A percentile compares a stretch with the other conserved stretches of the same genome.
Conservation (phyloP, 2,888 invertebrate genomes). For the Helicoverpa assulta region DNA sequence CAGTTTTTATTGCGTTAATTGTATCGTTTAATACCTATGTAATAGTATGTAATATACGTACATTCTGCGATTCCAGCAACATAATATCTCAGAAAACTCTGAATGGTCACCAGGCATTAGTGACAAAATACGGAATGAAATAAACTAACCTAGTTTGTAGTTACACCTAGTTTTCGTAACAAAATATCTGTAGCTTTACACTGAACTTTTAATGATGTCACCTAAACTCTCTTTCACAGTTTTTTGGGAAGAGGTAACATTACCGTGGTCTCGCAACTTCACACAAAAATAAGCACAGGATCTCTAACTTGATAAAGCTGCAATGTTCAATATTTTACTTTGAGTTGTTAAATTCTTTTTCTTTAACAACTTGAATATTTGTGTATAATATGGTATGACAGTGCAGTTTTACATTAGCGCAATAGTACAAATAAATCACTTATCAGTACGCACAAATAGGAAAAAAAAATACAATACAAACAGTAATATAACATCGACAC, state of each 20-base stretch:
- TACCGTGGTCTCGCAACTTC: neutral
- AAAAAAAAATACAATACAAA: constrained; percentile 18
- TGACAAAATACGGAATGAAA: neutral
- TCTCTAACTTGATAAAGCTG: too few species aligned
- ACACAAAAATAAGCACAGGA: neutral
- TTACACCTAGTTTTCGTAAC: constrained; percentile 10
- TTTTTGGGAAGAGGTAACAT: constrained; percentile 34
- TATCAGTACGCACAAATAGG: neutral
- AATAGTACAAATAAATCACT: too few species aligned
- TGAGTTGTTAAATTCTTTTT: too few species aligned
- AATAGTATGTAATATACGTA: too few species aligned
- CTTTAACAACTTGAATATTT: too few species aligned
- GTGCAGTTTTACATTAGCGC: too few species aligned
- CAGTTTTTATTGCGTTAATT: too few species aligned
- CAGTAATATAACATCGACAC: constrained; percentile 25
- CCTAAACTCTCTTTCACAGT: constrained; percentile 70
- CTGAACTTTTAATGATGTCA: constrained; percentile 75
- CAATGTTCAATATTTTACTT: too few species aligned
- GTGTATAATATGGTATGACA: too few species aligned
- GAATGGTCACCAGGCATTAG: neutral
- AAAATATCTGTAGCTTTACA: constrained; percentile 52
- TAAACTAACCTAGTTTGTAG: constrained; percentile 1
- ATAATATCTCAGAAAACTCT: neutral
- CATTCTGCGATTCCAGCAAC: neutral
- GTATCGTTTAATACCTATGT: too few species aligned